These are phyloP conservation scores for Mesorhabditis spiculigera DNA, from an alignment of 2,888 invertebrate genomes.

Conservation along the genomic window DNA sequence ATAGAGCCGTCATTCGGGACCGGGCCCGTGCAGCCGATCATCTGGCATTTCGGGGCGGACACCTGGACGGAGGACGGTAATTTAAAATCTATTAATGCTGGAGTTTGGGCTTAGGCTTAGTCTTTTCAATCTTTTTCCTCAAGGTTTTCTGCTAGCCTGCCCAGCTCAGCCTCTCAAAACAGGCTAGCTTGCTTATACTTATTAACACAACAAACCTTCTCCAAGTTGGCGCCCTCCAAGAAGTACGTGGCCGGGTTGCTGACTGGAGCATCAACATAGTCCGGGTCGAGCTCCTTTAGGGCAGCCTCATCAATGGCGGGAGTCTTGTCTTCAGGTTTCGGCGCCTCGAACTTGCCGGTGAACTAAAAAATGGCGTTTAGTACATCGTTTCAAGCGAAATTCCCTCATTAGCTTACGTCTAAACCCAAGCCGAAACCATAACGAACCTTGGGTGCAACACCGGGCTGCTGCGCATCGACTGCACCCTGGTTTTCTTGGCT, in stretches of 20 bases:
- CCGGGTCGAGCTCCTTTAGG: conserved; percentile 10
- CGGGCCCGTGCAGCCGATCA: conserved; percentile 52
- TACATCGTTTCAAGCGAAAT: neutral
- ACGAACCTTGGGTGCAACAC: neutral
- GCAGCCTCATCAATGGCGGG: conserved; percentile 9
- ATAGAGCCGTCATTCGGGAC: conserved; percentile 47
- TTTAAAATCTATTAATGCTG: neutral
- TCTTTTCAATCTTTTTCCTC: neutral
- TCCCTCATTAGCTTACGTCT: neutral
- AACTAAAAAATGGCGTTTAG: conserved; percentile 20
- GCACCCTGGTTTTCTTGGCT: neutral
- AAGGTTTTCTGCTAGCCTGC: neutral
- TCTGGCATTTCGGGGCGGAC: conserved; percentile 39
- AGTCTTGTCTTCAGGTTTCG: neutral
- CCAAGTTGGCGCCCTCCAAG: conserved; percentile 44
- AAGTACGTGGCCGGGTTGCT: conserved; percentile 49
- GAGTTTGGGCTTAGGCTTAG: neutral
- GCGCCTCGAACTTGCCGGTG: conserved; percentile 18
- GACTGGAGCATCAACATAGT: conserved; percentile 28
- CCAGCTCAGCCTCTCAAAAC: neutral
- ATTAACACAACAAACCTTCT: conserved; percentile 22
- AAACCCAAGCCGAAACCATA: neutral
- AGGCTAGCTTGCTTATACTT: too few species aligned
- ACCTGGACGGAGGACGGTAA: conserved; percentile 21
- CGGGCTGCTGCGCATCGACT: neutral